phyloP scores from a whole-genome alignment of 2,888 invertebrate species.

The Adela reaumurella region DNA sequence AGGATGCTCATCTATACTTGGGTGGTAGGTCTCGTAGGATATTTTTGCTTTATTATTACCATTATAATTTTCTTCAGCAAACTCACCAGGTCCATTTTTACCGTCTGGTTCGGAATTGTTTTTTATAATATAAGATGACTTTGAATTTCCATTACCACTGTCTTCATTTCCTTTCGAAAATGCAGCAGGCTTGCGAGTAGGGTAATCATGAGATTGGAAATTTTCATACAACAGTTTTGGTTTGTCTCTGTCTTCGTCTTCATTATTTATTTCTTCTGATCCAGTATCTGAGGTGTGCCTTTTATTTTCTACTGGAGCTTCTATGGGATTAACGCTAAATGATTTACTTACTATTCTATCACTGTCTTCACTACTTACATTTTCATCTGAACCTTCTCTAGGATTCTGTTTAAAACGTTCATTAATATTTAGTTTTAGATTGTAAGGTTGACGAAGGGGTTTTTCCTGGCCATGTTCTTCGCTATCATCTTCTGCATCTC shows the following conservation, averaged over 20 bases:
- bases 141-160: too few species aligned
- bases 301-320: conserved; percentile 41
- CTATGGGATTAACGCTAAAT: too few species aligned
- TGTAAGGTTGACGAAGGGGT: too few species aligned
- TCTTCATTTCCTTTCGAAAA: background rate
- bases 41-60: conserved; percentile 1
- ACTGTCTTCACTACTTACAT: too few species aligned
- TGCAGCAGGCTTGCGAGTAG: background rate
- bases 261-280: too few species aligned
- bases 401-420: too few species aligned
- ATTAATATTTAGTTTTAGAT: too few species aligned
- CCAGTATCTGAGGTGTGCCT: conserved; percentile 14
- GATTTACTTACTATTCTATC: too few species aligned
- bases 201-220: background rate
- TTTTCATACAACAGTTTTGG: too few species aligned
- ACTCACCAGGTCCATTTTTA: background rate
- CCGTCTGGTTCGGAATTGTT: background rate
- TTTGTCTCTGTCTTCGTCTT: conserved; percentile 17
- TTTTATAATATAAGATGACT: background rate
- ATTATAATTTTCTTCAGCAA: background rate
- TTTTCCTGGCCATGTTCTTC: too few species aligned
- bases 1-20: background rate
- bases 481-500: too few species aligned
- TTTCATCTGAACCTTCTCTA: too few species aligned
- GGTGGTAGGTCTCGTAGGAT: background rate